These are phyloP conservation scores for Riparia riparia DNA, from an alignment of 2,113 vertebrate genomes.

Conservation along the genomic window DNA sequence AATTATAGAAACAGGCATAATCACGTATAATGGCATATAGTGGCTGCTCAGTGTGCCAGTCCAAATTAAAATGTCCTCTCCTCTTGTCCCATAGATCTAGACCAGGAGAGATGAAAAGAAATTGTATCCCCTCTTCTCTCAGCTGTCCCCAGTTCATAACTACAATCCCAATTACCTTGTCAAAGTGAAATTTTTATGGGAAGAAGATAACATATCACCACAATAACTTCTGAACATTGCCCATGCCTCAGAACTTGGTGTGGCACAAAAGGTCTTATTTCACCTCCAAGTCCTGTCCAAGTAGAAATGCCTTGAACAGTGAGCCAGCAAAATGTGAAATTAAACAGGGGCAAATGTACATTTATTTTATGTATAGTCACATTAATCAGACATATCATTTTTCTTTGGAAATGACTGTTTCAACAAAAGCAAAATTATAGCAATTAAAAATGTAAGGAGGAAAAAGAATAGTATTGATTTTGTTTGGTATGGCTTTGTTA, in stretches of 20 bases:
- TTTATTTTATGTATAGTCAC: background rate
- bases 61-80: slow-evolving; percentile 9
- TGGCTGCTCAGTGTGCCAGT: slow-evolving; percentile 2
- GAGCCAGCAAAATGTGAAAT: slow-evolving; percentile 11
- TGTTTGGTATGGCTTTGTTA: background rate
- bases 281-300: slow-evolving; percentile 4
- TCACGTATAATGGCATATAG: background rate
- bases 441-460: background rate
- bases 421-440: slow-evolving; percentile 3
- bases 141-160: background rate
- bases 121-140: background rate
- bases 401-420: slow-evolving; percentile 17
- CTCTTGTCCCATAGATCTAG: background rate
- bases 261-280: background rate
- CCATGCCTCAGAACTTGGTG: background rate
- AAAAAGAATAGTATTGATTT: slow-evolving; percentile 11
- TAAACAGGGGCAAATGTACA: background rate
- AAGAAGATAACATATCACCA: background rate
- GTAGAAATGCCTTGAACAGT: background rate
- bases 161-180: slow-evolving; percentile 7
- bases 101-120: background rate
- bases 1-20: background rate
- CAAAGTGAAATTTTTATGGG: background rate
- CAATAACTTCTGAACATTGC: slow-evolving; percentile 8
- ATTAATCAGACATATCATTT: background rate